These are phyloP conservation scores for Sycophaga agraensis DNA, from an alignment of 1,140 invertebrate species.

Conservation along the genomic window DNA sequence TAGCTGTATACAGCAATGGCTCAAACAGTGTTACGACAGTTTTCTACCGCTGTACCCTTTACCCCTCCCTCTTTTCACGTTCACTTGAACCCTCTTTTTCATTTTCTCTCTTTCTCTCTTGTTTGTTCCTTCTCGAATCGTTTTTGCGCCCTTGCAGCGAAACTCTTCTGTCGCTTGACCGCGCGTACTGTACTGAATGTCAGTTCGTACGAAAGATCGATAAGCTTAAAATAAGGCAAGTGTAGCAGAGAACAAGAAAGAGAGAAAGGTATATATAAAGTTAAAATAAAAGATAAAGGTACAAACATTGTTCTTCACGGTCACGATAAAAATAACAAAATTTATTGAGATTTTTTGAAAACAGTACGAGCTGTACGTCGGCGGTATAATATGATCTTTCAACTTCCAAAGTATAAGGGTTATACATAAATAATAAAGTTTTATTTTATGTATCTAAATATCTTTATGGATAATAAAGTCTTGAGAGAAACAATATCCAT, in stretches of 20 bases:
- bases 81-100: neutral
- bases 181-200: too few species aligned
- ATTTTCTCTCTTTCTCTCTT: conserved; percentile 22
- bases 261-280: too few species aligned
- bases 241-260: conserved; percentile 21
- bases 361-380: too few species aligned
- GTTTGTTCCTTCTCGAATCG: conserved; percentile 11
- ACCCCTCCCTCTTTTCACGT: neutral
- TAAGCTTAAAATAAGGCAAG: conserved; percentile 29
- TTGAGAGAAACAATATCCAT: too few species aligned
- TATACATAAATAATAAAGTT: too few species aligned
- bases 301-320: neutral
- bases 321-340: conserved; percentile 27
- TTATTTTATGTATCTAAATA: too few species aligned
- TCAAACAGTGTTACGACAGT: neutral
- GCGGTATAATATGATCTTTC: too few species aligned
- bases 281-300: neutral
- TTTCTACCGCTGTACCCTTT: conserved; percentile 8
- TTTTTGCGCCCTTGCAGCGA: conserved; percentile 1
- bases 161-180: neutral
- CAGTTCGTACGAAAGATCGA: conserved; percentile 31
- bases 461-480: too few species aligned
- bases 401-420: too few species aligned
- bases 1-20: too few species aligned
- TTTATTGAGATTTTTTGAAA: conserved; percentile 30